A percentile compares a stretch with the other conserved stretches of the same genome.
phyloP scores from a whole-genome alignment of 2,888 invertebrate genomes.

The Nematopogon swammerdamellus region DNA sequence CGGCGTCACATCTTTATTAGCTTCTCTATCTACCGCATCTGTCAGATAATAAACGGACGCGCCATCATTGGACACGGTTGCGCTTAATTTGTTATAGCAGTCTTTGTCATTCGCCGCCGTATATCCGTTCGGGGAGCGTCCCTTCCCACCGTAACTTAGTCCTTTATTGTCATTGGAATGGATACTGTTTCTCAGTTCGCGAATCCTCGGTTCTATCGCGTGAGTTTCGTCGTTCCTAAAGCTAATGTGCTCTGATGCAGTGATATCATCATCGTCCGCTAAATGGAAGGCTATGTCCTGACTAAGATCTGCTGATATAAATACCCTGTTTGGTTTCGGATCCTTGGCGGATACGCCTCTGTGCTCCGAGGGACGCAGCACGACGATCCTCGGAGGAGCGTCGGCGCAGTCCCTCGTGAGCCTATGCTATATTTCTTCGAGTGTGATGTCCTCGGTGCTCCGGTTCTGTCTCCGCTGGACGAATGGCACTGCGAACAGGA shows the following conservation, averaged over 20 bases:
- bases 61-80: background rate
- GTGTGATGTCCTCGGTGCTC: slow-evolving; percentile 26
- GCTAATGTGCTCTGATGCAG: background rate
- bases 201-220: no score
- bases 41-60: background rate
- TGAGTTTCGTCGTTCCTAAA: background rate
- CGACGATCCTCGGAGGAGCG: slow-evolving; percentile 34
- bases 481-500: slow-evolving; percentile 80
- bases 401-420: slow-evolving; percentile 16
- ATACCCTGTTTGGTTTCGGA: slow-evolving; percentile 45
- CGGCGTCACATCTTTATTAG: background rate
- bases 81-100: background rate
- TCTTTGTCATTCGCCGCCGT: background rate
- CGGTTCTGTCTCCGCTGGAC: slow-evolving; percentile 49
- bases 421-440: slow-evolving; percentile 45
- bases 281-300: background rate
- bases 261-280: no score
- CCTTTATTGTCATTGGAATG: background rate
- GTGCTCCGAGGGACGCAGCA: slow-evolving; percentile 42
- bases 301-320: slow-evolving; percentile 21
- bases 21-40: background rate
- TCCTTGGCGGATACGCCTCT: slow-evolving; percentile 28
- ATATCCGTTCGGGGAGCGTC: background rate
- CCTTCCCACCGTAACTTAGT: no score
- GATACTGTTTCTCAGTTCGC: background rate